phyloP scores from a whole-genome alignment of 2,888 invertebrate genomes.

The Drosophila flavopinicola region DNA sequence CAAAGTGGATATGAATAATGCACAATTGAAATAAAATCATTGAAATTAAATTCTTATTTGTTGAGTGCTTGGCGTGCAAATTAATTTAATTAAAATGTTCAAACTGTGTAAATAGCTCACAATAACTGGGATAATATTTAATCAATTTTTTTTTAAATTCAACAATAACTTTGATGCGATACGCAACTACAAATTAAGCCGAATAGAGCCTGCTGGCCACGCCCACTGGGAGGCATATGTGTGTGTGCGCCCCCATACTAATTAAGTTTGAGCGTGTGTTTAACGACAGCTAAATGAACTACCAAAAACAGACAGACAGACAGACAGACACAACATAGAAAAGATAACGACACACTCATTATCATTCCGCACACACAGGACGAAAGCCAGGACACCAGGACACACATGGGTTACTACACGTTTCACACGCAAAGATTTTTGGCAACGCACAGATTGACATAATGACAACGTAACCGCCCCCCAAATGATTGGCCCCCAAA shows the following conservation, averaged over 20 bases:
- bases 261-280: slow-evolving; percentile 73
- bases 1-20: slow-evolving; percentile 24
- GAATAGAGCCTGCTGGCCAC: slow-evolving; percentile 7
- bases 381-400: slow-evolving; percentile 17
- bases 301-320: slow-evolving; percentile 68
- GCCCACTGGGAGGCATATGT: slow-evolving; percentile 7
- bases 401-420: slow-evolving; percentile 45
- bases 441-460: slow-evolving; percentile 67
- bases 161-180: neutral
- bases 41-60: slow-evolving; percentile 29
- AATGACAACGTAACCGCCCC: slow-evolving; percentile 77
- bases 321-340: slow-evolving; percentile 59
- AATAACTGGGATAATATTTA: slow-evolving; percentile 31
- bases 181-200: slow-evolving; percentile 10
- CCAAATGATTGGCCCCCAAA: slow-evolving; percentile 73
- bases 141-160: slow-evolving; percentile 16
- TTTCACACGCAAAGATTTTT: slow-evolving; percentile 58
- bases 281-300: slow-evolving; percentile 76
- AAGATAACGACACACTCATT: slow-evolving; percentile 70
- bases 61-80: slow-evolving; percentile 22
- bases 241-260: slow-evolving; percentile 33
- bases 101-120: slow-evolving; percentile 26
- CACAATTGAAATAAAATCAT: slow-evolving; percentile 27
- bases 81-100: slow-evolving; percentile 44
- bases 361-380: slow-evolving; percentile 58